Evolutionary conservation across 2,113 vertebrate genomes (phyloP).

Genomic region (Aspidoscelis tigris): DNA sequence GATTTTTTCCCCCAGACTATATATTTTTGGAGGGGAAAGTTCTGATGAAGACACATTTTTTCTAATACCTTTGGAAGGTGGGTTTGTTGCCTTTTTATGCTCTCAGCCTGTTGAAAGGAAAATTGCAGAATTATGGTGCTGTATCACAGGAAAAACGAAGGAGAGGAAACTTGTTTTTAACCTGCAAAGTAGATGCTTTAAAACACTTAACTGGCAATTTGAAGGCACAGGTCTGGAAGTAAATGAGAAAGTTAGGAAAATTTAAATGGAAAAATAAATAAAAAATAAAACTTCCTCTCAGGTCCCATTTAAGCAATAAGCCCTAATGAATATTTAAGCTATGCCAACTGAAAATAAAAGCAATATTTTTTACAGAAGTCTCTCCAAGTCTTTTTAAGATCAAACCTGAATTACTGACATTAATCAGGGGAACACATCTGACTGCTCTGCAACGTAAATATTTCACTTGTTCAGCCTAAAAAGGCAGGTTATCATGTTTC

Average conservation of each 20-base stretch:
- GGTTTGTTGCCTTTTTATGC: not conserved
- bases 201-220: conserved; percentile 20
- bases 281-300: conserved; percentile 10
- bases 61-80: not conserved
- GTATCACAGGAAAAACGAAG: too few relatives aligned
- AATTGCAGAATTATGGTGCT: not conserved
- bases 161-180: not conserved
- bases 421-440: conserved; percentile 20
- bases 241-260: conserved; percentile 10
- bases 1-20: too few relatives aligned
- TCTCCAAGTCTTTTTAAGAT: conserved; percentile 2
- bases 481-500: conserved; percentile 1
- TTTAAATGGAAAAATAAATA: not conserved
- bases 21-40: too few relatives aligned
- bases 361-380: conserved; percentile 18
- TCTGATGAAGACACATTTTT: too few relatives aligned
- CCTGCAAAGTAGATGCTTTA: not conserved
- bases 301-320: conserved; percentile 26
- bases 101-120: not conserved
- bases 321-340: conserved; percentile 36
- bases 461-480: conserved; percentile 25
- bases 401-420: conserved; percentile 3
- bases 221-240: conserved; percentile 20
- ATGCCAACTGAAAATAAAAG: conserved; percentile 38
- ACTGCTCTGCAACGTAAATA: not conserved